These are phyloP conservation scores for Teleogryllus occipitalis DNA, from an alignment of 1,140 invertebrate species.

Conservation along the genomic window DNA sequence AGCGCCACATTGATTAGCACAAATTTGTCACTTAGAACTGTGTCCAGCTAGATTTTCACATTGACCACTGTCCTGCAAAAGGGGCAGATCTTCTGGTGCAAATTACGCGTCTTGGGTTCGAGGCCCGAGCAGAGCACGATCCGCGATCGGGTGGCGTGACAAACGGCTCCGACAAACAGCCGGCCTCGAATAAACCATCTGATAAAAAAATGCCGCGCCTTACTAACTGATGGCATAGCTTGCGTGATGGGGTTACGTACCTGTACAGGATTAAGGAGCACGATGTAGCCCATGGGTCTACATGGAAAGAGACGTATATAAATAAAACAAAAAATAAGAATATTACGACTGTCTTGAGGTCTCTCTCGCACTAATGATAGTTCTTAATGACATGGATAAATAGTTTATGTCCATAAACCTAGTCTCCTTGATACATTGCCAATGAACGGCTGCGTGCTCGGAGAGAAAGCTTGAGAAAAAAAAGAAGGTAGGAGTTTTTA, in stretches of 20 bases:
- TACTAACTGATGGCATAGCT: neutral
- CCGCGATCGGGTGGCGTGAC: neutral
- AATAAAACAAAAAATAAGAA: constrained; percentile 8
- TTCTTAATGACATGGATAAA: constrained; percentile 20
- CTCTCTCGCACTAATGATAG: constrained; percentile 21
- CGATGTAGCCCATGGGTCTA: neutral
- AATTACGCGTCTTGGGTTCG: neutral
- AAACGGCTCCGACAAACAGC: neutral
- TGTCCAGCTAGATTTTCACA: too few relatives aligned
- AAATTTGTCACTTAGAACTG: too few relatives aligned
- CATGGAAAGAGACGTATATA: constrained; percentile 9
- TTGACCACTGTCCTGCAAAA: too few relatives aligned
- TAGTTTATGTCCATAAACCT: constrained; percentile 14
- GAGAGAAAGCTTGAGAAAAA: neutral
- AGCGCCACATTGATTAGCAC: too few relatives aligned
- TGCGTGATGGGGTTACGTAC: neutral
- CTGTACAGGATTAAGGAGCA: neutral
- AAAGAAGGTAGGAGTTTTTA: neutral
- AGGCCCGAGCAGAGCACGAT: neutral
- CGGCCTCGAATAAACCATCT: neutral
- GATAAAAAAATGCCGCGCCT: neutral
- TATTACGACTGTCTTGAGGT: constrained; percentile 1
- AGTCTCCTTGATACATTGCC: constrained; percentile 16
- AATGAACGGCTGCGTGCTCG: constrained; percentile 12
- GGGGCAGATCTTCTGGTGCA: neutral